Conservation (phyloP, 2,888 invertebrate species). For the Pachydiplax longipennis region DNA sequence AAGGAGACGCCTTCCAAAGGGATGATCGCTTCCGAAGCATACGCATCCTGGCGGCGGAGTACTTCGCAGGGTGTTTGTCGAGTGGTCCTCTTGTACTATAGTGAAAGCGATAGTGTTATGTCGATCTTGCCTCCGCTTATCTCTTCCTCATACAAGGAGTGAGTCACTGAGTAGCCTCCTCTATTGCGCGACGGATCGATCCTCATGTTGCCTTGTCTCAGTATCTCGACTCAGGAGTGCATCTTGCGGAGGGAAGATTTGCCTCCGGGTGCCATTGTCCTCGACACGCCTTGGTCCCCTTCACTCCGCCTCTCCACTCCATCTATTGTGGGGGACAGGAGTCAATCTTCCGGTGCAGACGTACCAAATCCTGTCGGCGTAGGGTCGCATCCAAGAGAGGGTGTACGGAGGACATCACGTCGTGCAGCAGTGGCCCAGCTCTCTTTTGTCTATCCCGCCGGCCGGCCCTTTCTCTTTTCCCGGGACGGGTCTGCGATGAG, state of each 20-base stretch:
- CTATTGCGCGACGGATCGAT: neutral
- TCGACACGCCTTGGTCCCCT: neutral
- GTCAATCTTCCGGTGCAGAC: constrained; percentile 32
- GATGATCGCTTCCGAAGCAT: no score
- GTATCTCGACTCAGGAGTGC: neutral
- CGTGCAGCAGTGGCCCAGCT: neutral
- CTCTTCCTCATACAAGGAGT: neutral
- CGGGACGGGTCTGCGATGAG: neutral
- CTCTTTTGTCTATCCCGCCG: constrained; percentile 11
- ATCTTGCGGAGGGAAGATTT: neutral
- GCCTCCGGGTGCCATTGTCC: neutral
- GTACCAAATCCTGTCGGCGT: neutral
- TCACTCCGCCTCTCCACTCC: neutral
- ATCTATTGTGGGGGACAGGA: neutral
- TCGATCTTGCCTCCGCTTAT: neutral
- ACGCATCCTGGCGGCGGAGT: no score
- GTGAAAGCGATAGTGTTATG: neutral
- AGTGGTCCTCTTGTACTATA: no score
- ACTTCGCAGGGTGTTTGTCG: no score
- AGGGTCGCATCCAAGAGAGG: neutral
- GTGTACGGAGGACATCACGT: neutral
- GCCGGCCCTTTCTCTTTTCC: neutral
- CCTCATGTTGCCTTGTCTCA: neutral
- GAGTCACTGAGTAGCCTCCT: neutral
- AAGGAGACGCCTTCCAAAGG: no score